Evolutionary conservation across 2,797 vertebrate species (phyloP), one percentile per base, ranked within the genome.

Genomic region (Rhinogobio ventralis): DNA sequence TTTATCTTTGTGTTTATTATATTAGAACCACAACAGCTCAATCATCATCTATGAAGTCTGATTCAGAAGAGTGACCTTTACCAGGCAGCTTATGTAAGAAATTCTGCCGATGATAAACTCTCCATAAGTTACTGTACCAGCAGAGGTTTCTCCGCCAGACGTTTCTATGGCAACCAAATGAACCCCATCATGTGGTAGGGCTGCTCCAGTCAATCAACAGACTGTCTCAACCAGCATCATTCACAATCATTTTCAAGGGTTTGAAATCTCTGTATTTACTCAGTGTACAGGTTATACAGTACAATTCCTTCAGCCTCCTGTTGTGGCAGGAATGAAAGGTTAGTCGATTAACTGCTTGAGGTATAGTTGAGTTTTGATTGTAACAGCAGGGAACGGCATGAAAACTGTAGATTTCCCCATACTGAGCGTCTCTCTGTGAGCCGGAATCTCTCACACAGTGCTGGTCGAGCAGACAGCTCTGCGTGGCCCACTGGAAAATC

Each of bases 111-210:
- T 82, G 25, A 49, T 83, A 84, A 85, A 85, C 49, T 53, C 46
- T 83, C 82, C 80, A 88, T 53, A 85, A 73, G 78, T 85, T 87
- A 86, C 86, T 28, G 66, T 66, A 90, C 69, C 55, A 83, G 87
- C 88, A 90, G 39, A 42, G 89, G 87, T 88, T 92, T 87, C 84
- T 51, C 91, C 79, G 81, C 76, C 91, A 88, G 86, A 62, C 88
- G 92, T 95, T 92, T 87, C 96, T 92, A 96, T 95, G 91, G 96
- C 91, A 96, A 98, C 96, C 85, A 64, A 85, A 82, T 88, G 83
- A 93, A 94, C 93, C 91, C 94, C 93, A 94, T 95, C 94, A 93
- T 95, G 95, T 95, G 96, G 96, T 95, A 94, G 93, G 91, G 91
- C 86, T 17, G 72, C 68, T 72, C 84, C 92, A 88, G 93, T 94